phyloP scores from a whole-genome alignment of 2,888 invertebrate genomes.

The Oxytorus armatus region DNA sequence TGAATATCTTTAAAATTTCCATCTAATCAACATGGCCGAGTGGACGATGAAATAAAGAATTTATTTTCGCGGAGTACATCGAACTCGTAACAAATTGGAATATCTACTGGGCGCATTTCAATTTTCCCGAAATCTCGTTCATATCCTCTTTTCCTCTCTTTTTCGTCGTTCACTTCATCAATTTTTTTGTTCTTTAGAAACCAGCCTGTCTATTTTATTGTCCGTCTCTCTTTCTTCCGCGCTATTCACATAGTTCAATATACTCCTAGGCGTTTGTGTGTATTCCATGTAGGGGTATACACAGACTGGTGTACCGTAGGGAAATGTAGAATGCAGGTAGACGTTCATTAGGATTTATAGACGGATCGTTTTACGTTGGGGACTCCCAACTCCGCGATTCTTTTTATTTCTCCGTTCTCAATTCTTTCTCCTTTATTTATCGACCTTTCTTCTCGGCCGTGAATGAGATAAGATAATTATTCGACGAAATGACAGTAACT shows the following conservation, averaged over 20 bases:
- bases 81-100: background rate
- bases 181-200: slow-evolving; percentile 35
- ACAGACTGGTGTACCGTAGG: slow-evolving; percentile 26
- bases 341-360: slow-evolving; percentile 83
- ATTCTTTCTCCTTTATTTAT: slow-evolving; percentile 35
- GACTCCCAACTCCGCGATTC: slow-evolving; percentile 32
- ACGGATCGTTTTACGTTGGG: slow-evolving; percentile 76
- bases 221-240: slow-evolving; percentile 31
- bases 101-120: no score
- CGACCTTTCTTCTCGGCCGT: slow-evolving; percentile 30
- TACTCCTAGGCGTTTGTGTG: slow-evolving; percentile 48
- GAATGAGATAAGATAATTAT: slow-evolving; percentile 76
- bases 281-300: slow-evolving; percentile 58
- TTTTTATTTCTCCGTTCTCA: slow-evolving; percentile 30
- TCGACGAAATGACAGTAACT: slow-evolving; percentile 62
- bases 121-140: background rate
- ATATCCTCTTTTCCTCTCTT: slow-evolving; percentile 36
- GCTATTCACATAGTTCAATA: slow-evolving; percentile 55
- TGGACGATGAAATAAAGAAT: background rate
- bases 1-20: background rate
- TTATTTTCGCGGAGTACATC: background rate
- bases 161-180: slow-evolving; percentile 8
- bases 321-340: slow-evolving; percentile 73
- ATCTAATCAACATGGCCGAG: background rate
- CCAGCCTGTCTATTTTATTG: slow-evolving; percentile 32